These are phyloP conservation scores for Argyrosomus regius DNA, from an alignment of 2,797 vertebrate species.

Conservation along the genomic window DNA sequence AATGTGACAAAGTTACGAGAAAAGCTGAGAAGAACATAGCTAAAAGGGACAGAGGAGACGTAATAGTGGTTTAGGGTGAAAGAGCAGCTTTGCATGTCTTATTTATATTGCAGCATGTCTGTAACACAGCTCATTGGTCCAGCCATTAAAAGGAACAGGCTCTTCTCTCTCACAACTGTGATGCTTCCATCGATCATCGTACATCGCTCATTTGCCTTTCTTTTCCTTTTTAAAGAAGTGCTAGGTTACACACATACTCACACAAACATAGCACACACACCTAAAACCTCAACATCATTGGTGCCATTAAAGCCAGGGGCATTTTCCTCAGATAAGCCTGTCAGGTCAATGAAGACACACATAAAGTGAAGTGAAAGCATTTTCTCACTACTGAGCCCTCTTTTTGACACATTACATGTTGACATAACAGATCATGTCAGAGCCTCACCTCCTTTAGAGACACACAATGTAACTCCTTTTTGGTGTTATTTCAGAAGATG, in stretches of 20 bases:
- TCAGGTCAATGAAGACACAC: conserved; percentile 62
- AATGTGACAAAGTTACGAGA: conserved; percentile 19
- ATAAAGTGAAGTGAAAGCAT: conserved; percentile 62
- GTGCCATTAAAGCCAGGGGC: conserved; percentile 56
- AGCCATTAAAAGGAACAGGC: conserved; percentile 59
- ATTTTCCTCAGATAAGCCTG: conserved; percentile 60
- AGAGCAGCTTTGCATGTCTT: conserved; percentile 56
- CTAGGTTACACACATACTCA: neutral
- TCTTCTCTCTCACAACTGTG: conserved; percentile 53
- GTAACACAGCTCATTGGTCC: conserved; percentile 69
- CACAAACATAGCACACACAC: neutral
- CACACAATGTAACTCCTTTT: conserved; percentile 8
- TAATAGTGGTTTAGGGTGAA: conserved; percentile 19
- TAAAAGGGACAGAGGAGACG: conserved; percentile 9
- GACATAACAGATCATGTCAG: conserved; percentile 44
- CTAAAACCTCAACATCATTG: conserved; percentile 22
- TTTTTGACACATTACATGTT: conserved; percentile 64
- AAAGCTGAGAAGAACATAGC: neutral
- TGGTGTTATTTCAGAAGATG: conserved; percentile 1
- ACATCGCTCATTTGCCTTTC: conserved; percentile 36
- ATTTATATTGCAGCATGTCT: conserved; percentile 59
- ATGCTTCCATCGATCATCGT: conserved; percentile 64
- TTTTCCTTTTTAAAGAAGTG: conserved; percentile 10
- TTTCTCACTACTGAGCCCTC: conserved; percentile 54
- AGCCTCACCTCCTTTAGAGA: conserved; percentile 28